phyloP scores from a whole-genome alignment of 2,113 vertebrate species.

The Lophius piscatorius region DNA sequence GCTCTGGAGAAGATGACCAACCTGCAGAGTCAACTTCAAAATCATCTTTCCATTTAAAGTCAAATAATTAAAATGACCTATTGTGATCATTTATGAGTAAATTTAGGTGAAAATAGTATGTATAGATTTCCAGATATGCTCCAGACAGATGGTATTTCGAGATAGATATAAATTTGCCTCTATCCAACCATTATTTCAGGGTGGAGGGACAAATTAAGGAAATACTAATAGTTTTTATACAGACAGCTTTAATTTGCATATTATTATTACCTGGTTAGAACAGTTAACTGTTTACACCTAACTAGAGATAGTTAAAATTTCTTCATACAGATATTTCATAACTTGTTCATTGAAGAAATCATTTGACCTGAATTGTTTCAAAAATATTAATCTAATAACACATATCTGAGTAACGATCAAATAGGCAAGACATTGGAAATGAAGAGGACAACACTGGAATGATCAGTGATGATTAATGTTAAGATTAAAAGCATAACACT shows the following conservation, averaged over 20 bases:
- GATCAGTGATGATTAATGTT: neutral
- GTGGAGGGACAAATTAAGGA: neutral
- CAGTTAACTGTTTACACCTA: conserved; percentile 8
- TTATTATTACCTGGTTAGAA: conserved; percentile 32
- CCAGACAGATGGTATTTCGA: too few relatives aligned
- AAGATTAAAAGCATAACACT: conserved; percentile 23
- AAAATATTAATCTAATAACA: neutral
- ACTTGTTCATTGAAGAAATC: conserved; percentile 20
- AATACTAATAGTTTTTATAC: neutral
- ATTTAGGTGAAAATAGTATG: too few relatives aligned
- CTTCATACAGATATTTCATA: too few relatives aligned
- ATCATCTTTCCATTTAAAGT: too few relatives aligned
- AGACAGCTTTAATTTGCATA: conserved; percentile 53
- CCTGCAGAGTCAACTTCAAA: too few relatives aligned
- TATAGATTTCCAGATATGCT: too few relatives aligned
- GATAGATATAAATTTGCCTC: too few relatives aligned
- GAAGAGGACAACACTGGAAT: neutral
- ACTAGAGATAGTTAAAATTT: too few relatives aligned
- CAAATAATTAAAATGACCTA: too few relatives aligned
- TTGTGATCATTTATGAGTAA: too few relatives aligned
- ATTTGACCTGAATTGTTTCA: conserved; percentile 6
- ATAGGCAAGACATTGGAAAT: neutral
- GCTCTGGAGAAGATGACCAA: too few relatives aligned
- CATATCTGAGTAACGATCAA: neutral
- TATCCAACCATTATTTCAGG: too few relatives aligned